Evolutionary conservation across 2,113 vertebrate genomes (phyloP), one percentile per base, ranked within the genome.

Genomic region (Leucosticte australis): DNA sequence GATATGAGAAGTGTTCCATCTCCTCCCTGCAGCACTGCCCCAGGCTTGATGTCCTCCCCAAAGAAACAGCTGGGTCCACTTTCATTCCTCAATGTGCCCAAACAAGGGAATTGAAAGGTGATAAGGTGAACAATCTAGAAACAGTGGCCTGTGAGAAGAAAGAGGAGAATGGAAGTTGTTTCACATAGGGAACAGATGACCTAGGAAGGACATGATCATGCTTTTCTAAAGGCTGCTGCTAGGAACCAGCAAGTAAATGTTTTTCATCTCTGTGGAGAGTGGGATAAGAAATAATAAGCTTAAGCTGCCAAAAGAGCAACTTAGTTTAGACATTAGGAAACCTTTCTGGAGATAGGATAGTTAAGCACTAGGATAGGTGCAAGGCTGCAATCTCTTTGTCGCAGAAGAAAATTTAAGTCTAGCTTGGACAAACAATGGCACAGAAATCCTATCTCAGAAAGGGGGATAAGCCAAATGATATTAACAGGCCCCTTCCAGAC

Each of bases 251-350:
- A 88, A 85, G 93, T 60, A 75, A 87, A 59, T 0, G 0, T 39
- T 89, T 52, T 71, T 68, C 21, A 33, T 63, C 47, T 79, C 75
- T 84, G 6, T 4, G 2, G 11, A 85, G 13, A 4, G 23, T 33
- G 30, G 56, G 35, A 71, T 71, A 82, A 94, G 70, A 92, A 90
- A 75, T 44, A 85, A 84, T 18, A 39, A 85, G 42, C 39, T 90
- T 84, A 71, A 23, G 35, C 27, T 75, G 11, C 30, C 9, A 1
- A 69, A 79, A 87, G 37, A 87, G n/a, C 35, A 15, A 49, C 27
- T 78, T 75, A n/a, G 20, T 84, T 90, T 59, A 90, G 65, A 79
- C 63, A 56, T 76, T 21, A 88, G 35, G 50, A 83, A 71, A 92
- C 64, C 44, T 39, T 79, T 50, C 35, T 68, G 30, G 16, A 0